phyloP scores from a whole-genome alignment of 2,888 invertebrate genomes.

The Drosophila birchii region DNA sequence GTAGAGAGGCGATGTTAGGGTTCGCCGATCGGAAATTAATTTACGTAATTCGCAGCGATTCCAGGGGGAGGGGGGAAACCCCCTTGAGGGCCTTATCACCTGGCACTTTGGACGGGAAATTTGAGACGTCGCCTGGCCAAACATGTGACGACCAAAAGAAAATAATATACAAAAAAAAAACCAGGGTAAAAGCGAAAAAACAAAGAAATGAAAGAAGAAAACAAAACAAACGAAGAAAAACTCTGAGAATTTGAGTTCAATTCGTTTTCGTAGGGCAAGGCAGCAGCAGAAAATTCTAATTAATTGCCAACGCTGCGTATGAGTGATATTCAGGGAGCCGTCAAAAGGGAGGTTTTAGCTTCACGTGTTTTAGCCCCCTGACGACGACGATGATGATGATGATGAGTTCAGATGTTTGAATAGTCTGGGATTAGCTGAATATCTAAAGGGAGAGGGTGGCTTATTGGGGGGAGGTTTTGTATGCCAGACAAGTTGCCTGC shows the following conservation, averaged over 20 bases:
- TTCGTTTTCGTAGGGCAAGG: constrained; percentile 69
- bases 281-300: constrained; percentile 53
- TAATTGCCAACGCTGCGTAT: constrained; percentile 56
- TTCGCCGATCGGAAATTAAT: constrained; percentile 39
- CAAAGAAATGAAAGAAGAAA: not conserved
- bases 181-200: not conserved
- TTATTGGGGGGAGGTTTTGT: constrained; percentile 5
- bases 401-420: constrained; percentile 22
- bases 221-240: constrained; percentile 39
- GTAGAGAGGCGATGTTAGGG: constrained; percentile 16
- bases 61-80: not conserved
- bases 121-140: constrained; percentile 60
- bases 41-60: constrained; percentile 14
- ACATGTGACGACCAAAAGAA: constrained; percentile 65
- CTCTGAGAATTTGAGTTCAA: constrained; percentile 35
- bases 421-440: constrained; percentile 1
- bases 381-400: constrained; percentile 18
- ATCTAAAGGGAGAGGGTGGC: not conserved
- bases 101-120: constrained; percentile 42
- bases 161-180: not conserved
- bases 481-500: constrained; percentile 68
- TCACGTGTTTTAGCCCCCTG: constrained; percentile 68
- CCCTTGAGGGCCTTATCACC: constrained; percentile 28
- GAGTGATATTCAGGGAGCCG: constrained; percentile 26
- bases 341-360: not conserved